These are phyloP conservation scores for Poeciliopsis retropinna DNA, from an alignment of 2,113 vertebrate species.

Conservation along the genomic window DNA sequence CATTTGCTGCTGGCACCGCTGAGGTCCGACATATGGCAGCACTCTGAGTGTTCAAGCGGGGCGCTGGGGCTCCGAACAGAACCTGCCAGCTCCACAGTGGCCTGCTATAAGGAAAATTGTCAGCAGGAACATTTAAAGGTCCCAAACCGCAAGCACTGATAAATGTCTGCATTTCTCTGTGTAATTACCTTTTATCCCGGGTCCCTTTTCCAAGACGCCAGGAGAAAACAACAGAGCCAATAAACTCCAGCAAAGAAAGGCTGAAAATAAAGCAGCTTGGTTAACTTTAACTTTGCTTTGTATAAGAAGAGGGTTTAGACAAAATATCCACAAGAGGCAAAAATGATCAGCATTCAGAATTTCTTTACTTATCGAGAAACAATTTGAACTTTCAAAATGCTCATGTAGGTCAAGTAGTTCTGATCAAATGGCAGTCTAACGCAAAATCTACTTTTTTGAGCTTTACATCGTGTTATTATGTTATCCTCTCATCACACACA, in stretches of 20 bases:
- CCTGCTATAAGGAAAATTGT: slow-evolving; percentile 71
- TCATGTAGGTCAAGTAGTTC: too few relatives aligned
- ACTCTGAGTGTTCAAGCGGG: slow-evolving; percentile 71
- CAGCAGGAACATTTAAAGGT: slow-evolving; percentile 70
- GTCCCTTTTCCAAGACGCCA: slow-evolving; percentile 64
- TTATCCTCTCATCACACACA: too few relatives aligned
- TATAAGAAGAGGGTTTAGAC: background rate
- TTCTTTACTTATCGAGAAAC: too few relatives aligned
- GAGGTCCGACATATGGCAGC: slow-evolving; percentile 78
- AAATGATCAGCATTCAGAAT: too few relatives aligned
- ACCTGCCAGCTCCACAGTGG: slow-evolving; percentile 74
- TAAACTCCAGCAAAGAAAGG: slow-evolving; percentile 42
- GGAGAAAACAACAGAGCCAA: slow-evolving; percentile 56
- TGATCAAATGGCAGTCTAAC: too few relatives aligned
- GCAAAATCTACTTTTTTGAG: too few relatives aligned
- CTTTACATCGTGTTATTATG: too few relatives aligned
- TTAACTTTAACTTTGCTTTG: slow-evolving; percentile 57
- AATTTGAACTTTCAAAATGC: too few relatives aligned
- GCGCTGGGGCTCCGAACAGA: slow-evolving; percentile 61
- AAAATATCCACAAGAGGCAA: too few relatives aligned
- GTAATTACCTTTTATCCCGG: slow-evolving; percentile 74
- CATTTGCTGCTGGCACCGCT: slow-evolving; percentile 75
- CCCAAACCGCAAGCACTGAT: slow-evolving; percentile 73
- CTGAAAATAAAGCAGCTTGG: slow-evolving; percentile 42
- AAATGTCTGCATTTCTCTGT: slow-evolving; percentile 72